Percentiles rank a stretch among this genome's conserved stretches.
Conservation (phyloP, 1,140 invertebrate species). For the Chymomyza costata region DNA sequence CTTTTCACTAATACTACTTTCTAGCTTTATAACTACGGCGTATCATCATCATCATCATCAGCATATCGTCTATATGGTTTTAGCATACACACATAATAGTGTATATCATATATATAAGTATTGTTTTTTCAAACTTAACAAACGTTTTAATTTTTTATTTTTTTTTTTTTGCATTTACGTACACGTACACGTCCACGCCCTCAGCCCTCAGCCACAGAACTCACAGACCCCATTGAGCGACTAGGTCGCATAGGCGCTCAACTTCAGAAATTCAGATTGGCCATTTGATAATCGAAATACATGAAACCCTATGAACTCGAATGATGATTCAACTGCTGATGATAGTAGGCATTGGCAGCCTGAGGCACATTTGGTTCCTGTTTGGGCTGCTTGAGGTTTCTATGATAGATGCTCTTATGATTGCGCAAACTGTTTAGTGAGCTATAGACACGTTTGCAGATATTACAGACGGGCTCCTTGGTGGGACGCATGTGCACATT, state of each 20-base stretch:
- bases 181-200: neutral
- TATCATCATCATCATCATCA: too few relatives aligned
- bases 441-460: constrained; percentile 91
- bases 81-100: constrained; percentile 17
- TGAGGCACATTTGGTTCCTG: constrained; percentile 51
- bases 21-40: too few relatives aligned
- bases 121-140: constrained; percentile 14
- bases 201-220: too few relatives aligned
- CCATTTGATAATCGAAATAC: constrained; percentile 67
- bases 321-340: constrained; percentile 60
- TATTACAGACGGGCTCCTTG: constrained; percentile 90
- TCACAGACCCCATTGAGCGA: too few relatives aligned
- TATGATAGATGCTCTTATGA: constrained; percentile 93
- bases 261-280: constrained; percentile 31
- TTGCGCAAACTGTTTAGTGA: constrained; percentile 90
- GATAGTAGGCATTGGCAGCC: constrained; percentile 42
- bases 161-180: neutral
- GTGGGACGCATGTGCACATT: constrained; percentile 90
- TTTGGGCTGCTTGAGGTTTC: constrained; percentile 79
- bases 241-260: neutral
- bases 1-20: constrained; percentile 14
- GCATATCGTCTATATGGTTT: too few relatives aligned
- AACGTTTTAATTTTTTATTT: constrained; percentile 9
- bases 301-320: constrained; percentile 73
- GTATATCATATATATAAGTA: too few relatives aligned